Percentiles rank a stretch among this genome's conserved stretches.
Evolutionary conservation across 2,797 vertebrate species (phyloP).

Genomic region (Muraenolepis orangiensis): DNA sequence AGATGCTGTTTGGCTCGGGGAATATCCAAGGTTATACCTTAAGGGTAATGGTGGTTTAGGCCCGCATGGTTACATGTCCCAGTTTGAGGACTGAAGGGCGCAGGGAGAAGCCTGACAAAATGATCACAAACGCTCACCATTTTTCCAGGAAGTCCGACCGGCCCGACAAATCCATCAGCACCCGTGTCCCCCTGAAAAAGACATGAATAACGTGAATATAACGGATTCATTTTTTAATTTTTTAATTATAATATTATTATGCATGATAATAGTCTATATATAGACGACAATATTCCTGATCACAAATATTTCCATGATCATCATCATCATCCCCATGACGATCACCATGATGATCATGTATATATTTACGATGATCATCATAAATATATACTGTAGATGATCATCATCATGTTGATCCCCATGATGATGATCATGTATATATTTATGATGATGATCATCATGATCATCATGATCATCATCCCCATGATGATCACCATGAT

Average conservation of each 20-base stretch:
- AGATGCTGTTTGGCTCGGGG: neutral
- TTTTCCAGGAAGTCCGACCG: constrained; percentile 74
- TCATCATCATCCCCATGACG: too few species aligned
- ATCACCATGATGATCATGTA: too few species aligned
- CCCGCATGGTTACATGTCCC: neutral
- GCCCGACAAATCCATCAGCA: constrained; percentile 61
- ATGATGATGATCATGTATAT: too few species aligned
- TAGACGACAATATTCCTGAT: too few species aligned
- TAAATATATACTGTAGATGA: too few species aligned
- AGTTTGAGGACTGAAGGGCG: neutral
- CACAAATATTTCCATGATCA: too few species aligned
- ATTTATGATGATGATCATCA: too few species aligned
- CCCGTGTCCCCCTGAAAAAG: constrained; percentile 68
- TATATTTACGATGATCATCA: too few species aligned
- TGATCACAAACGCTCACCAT: constrained; percentile 51
- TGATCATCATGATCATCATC: too few species aligned
- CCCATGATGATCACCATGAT: too few species aligned
- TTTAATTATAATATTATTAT: neutral
- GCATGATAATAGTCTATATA: neutral
- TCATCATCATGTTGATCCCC: too few species aligned
- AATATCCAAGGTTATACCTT: neutral
- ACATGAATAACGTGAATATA: neutral
- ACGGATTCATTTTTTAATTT: neutral
- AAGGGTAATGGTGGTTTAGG: neutral
- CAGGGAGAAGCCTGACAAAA: neutral